phyloP scores from a whole-genome alignment of 2,113 vertebrate genomes.

The Neotragus pygmaeus region DNA sequence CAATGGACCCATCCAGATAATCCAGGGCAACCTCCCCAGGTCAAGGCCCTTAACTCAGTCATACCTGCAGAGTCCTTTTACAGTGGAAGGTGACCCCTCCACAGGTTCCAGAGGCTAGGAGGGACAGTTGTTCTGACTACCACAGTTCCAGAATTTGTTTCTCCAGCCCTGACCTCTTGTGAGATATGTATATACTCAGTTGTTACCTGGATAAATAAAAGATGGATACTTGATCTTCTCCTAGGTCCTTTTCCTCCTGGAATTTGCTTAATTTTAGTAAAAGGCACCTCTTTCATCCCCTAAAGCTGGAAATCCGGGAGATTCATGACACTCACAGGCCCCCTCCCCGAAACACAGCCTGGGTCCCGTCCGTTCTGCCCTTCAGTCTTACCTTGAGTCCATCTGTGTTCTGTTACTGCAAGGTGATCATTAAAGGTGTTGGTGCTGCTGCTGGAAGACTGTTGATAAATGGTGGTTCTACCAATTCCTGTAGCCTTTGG shows the following conservation, averaged over 20 bases:
- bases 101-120: not conserved
- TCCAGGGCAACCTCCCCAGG: not conserved
- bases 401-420: not conserved
- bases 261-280: not conserved
- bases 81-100: not conserved
- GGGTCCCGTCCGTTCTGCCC: not conserved
- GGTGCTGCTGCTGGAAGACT: not conserved
- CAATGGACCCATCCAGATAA: not conserved
- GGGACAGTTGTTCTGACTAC: not conserved
- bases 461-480: not conserved
- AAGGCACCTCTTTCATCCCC: not conserved
- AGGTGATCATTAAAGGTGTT: not conserved
- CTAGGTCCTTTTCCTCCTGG: not conserved
- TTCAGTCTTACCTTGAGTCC: not conserved
- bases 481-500: not conserved
- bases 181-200: not conserved
- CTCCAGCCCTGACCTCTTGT: not conserved
- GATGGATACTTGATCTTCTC: not conserved
- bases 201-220: not conserved
- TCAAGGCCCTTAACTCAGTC: not conserved
- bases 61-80: not conserved
- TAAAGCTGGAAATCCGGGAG: not conserved
- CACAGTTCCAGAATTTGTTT: not conserved
- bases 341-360: not conserved
- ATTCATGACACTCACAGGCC: not conserved